phyloP scores from a whole-genome alignment of 2,797 vertebrate species.

The Taeniopygia guttata region DNA sequence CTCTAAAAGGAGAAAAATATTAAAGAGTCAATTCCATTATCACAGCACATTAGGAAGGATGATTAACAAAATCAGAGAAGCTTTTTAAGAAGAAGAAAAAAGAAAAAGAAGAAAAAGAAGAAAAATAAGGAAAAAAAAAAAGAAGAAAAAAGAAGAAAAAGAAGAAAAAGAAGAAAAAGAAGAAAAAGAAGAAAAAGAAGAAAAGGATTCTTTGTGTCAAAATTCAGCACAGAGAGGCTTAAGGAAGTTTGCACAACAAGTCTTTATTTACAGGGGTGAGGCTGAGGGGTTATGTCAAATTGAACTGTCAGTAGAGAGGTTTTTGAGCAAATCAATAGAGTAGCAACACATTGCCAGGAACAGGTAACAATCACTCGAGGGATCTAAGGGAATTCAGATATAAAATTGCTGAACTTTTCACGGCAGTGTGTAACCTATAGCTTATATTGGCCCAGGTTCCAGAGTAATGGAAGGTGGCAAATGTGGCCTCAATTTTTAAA shows the following conservation, averaged over 20 bases:
- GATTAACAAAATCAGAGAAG: neutral
- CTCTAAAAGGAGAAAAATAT: neutral
- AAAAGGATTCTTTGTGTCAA: neutral
- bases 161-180: accelerated
- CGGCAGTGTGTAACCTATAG: slow-evolving; percentile 38
- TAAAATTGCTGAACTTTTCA: slow-evolving; percentile 49
- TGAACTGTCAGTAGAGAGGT: neutral
- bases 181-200: accelerated
- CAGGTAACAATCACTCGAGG: slow-evolving; percentile 54
- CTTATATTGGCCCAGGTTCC: slow-evolving; percentile 54
- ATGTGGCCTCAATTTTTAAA: slow-evolving; percentile 67
- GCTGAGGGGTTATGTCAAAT: neutral
- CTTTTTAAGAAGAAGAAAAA: neutral
- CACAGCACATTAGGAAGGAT: neutral
- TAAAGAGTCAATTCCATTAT: neutral
- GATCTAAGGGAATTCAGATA: slow-evolving; percentile 51
- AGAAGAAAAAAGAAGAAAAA: accelerated
- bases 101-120: accelerated
- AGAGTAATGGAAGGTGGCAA: slow-evolving; percentile 63
- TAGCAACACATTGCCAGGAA: slow-evolving; percentile 19
- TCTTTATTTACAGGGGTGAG: slow-evolving; percentile 15
- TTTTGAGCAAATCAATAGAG: slow-evolving; percentile 29
- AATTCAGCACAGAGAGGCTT: neutral
- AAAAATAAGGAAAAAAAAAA: accelerated
- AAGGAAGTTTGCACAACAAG: slow-evolving; percentile 20